Evolutionary conservation across 2,797 vertebrate species (phyloP).

Genomic region (Tokudaia muenninki): DNA sequence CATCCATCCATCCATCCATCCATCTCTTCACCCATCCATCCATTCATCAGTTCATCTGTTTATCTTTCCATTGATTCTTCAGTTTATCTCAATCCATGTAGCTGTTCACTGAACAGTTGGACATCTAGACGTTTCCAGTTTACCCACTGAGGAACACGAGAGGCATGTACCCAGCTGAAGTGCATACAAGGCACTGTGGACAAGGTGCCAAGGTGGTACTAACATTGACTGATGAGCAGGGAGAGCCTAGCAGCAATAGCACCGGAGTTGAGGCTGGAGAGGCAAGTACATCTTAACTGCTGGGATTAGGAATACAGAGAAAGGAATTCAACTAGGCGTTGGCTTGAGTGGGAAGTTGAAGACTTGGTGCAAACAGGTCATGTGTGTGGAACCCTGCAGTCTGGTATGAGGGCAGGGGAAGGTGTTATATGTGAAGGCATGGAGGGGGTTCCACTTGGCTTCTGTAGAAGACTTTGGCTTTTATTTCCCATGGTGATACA

Average conservation of each 20-base stretch:
- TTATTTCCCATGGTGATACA: not conserved
- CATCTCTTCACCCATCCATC: not conserved
- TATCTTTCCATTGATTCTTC: not conserved
- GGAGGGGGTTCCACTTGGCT: not conserved
- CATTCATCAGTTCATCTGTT: not conserved
- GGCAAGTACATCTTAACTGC: not conserved
- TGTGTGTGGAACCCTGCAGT: not conserved
- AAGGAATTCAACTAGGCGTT: not conserved
- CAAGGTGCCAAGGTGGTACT: accelerated
- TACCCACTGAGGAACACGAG: not conserved
- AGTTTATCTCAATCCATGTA: not conserved
- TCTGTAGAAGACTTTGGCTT: not conserved
- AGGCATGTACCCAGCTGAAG: not conserved
- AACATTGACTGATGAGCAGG: not conserved
- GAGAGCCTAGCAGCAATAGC: not conserved
- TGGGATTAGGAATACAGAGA: not conserved
- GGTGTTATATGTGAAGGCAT: not conserved
- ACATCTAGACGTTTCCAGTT: not conserved
- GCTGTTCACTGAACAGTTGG: not conserved
- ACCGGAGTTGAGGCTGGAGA: not conserved
- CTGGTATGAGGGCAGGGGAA: not conserved
- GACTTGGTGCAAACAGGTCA: not conserved
- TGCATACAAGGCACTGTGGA: not conserved
- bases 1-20: not conserved
- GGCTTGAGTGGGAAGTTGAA: not conserved